Evolutionary conservation across 64 coral and sea anemone species (phyloP), one percentile per base, ranked within the genome.

Genomic region (Catalaphyllia jardinei): DNA sequence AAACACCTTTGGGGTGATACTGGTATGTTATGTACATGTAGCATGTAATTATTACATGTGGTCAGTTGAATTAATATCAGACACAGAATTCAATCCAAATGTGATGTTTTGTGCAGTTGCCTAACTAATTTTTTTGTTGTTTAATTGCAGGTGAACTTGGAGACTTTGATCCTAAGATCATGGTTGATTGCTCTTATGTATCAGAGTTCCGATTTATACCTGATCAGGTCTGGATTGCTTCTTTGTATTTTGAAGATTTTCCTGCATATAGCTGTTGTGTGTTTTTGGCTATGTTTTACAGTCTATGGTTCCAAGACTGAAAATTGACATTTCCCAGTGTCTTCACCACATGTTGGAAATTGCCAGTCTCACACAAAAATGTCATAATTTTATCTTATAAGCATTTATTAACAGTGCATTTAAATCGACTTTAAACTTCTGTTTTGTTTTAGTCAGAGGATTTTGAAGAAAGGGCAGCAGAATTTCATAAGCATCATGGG

Each of bases 161-260:
- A 22, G 95, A 97, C 38, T 93, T 93, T 72, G 95, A 97, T 30
- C 77, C 95, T 8, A 93, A 80, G 77, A 64, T 88, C 27, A 92
- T 94, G 80, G 60, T 71, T 80, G 95, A 97, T 67, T 57, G 15
- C 15, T 62, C 86, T 29, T 97, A 97, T 60, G 95, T 93, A 20
- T 93, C 91, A 49, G 95, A 97, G 69, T 97, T 97, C n/a, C 90
- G 95, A 91, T 97, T 97, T 76, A 87, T 97, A 69, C 91, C 95
- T 73, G 95, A 97, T 10, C 95, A 97, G 92, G 95, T 97, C 54
- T 12, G 35, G 22, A 29, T 42, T n/a, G 29, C 57, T 81, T 73
- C 17, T 24, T 73, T 27, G 10, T 42, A 22, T 52, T 14, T 71
- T 65, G 22, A 80, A 22, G 28, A 38, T 51, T 72, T 31, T 33